These are phyloP conservation scores for Herminia tarsipennalis DNA, from an alignment of 2,888 invertebrate genomes.

Conservation along the genomic window DNA sequence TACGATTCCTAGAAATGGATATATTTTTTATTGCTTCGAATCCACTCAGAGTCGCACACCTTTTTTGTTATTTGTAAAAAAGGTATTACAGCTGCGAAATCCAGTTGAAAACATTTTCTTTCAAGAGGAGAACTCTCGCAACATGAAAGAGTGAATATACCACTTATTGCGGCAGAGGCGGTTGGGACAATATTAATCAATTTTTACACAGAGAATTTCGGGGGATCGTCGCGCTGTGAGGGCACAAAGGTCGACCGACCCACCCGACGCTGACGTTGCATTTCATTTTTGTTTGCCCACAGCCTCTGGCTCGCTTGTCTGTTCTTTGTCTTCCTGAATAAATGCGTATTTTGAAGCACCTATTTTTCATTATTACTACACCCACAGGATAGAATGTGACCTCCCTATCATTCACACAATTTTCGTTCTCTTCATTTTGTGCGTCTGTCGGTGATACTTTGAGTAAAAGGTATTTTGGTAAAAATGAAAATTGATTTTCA, in stretches of 20 bases:
- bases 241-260: slow-evolving; percentile 69
- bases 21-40: slow-evolving; percentile 64
- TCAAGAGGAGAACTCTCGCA: slow-evolving; percentile 56
- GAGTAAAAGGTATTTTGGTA: slow-evolving; percentile 30
- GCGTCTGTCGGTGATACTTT: slow-evolving; percentile 31
- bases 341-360: slow-evolving; percentile 72
- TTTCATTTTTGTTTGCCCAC: slow-evolving; percentile 77
- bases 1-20: slow-evolving; percentile 59
- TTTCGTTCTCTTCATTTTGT: slow-evolving; percentile 40
- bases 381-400: slow-evolving; percentile 54
- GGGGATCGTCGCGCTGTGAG: slow-evolving; percentile 60
- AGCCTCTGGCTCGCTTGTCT: slow-evolving; percentile 64
- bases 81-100: slow-evolving; percentile 54
- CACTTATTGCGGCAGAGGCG: slow-evolving; percentile 65
- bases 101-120: slow-evolving; percentile 63
- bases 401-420: slow-evolving; percentile 48
- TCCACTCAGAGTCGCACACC: slow-evolving; percentile 56
- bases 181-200: slow-evolving; percentile 77
- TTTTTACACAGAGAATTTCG: slow-evolving; percentile 75
- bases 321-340: slow-evolving; percentile 75
- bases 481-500: slow-evolving; percentile 43
- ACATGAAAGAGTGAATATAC: slow-evolving; percentile 62
- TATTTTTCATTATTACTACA: slow-evolving; percentile 70
- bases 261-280: slow-evolving; percentile 74
- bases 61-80: slow-evolving; percentile 55